Conservation (phyloP, 1,140 invertebrate genomes). For the Drosophila repletoides region DNA sequence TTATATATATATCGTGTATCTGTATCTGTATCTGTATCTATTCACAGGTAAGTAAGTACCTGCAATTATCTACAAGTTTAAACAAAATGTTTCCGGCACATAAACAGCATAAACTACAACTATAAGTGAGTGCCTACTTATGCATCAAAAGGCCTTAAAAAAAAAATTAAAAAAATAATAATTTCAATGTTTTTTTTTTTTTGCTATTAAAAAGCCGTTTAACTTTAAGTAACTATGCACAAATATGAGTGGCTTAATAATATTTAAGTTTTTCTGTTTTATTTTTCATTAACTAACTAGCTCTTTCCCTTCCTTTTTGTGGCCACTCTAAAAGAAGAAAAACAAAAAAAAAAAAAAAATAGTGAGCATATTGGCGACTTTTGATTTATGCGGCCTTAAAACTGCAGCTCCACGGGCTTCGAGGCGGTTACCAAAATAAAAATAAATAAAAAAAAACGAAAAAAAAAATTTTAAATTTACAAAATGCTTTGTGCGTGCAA, state of each 20-base stretch:
- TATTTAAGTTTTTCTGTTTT: not conserved
- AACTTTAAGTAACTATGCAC: slow-evolving; percentile 12
- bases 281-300: slow-evolving; percentile 13
- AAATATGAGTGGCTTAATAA: not conserved
- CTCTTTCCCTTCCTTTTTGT: slow-evolving; percentile 16
- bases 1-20: not conserved
- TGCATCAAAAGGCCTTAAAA: slow-evolving; percentile 20
- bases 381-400: slow-evolving; percentile 39
- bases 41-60: slow-evolving; percentile 6
- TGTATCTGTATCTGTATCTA: too few relatives aligned
- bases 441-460: slow-evolving; percentile 2
- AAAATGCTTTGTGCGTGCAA: slow-evolving; percentile 56
- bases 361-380: slow-evolving; percentile 3
- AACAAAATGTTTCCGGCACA: slow-evolving; percentile 64
- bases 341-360: not conserved
- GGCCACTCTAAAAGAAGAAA: too few relatives aligned
- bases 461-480: too few relatives aligned
- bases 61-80: slow-evolving; percentile 44
- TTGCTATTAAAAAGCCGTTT: slow-evolving; percentile 17
- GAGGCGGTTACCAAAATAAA: slow-evolving; percentile 1
- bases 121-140: slow-evolving; percentile 11
- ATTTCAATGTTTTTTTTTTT: slow-evolving; percentile 10
- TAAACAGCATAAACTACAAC: slow-evolving; percentile 38
- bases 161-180: slow-evolving; percentile 1
- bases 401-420: not conserved